Base-by-base conservation (phyloP, 2,113 vertebrate genomes). In the Grammomys dolichurus region DNA sequence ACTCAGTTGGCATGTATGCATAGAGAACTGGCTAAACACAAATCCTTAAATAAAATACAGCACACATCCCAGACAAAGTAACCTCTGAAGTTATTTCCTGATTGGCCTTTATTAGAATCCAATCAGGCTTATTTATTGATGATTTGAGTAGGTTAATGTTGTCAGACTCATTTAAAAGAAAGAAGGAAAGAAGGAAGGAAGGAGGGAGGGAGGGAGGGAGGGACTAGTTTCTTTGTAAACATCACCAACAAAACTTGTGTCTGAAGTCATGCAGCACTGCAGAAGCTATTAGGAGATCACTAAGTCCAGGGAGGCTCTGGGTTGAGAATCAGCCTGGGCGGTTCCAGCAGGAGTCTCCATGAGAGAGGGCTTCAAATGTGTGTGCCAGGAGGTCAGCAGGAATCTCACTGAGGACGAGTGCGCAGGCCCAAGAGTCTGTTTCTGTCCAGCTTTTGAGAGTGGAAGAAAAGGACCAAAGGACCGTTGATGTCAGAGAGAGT, bases 41-140 rank as follows among this genome's bases (percentile, higher is more conserved):
- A 92, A 63, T 90, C n/a, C 11, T 95, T 85, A 67, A 88, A 77
- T 84, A 72, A n/a, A 63, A 70, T 81, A 24, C 20, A 51, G 20
- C 48, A n/a, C 69, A 11, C 33, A 51, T 9, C 4, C 9, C 13
- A 92, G 26, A 70, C 46, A 75, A 20, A 31, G 7, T 75, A 58
- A 92, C 46, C 20, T 77, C 81, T 69, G 85, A 92, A 95, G 86
- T 60, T 70, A 80, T 67, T 95, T 88, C 58, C 26, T 88, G 19
- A 36, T 67, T 75, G 12, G 12, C 13, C 85, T 93, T 93, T 72
- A 43, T 46, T 85, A 4, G 28, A 77, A 78, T 28, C 48, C 48
- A 51, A 51, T 51, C 8, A 9, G 48, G 48, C 48, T 51, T 51
- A 51, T 51, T 8, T 51, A 51, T 51, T 51, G 48, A 51, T 51